Percentiles rank a stretch among this genome's conserved stretches.
Conservation (phyloP, 23 tunicate species). For the Ascidia mentula region DNA sequence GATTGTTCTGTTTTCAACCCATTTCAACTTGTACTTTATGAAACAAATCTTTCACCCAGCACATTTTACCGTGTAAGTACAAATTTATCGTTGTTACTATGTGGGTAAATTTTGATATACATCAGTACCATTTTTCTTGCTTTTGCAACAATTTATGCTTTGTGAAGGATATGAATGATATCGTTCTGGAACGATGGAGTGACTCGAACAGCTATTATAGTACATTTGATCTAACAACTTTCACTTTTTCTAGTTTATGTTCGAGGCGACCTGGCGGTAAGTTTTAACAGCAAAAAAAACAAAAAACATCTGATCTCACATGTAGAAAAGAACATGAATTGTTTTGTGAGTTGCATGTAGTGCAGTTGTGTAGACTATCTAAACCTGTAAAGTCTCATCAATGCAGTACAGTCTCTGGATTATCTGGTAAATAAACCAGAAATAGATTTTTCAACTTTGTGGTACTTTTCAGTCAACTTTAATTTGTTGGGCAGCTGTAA, state of each 20-base stretch:
- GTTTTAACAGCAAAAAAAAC: too few relatives aligned
- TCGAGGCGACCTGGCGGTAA: conserved; percentile 81
- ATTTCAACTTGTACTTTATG: conserved; percentile 61
- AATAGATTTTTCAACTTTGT: too few relatives aligned
- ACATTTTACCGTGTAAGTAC: conserved; percentile 50
- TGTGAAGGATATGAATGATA: conserved; percentile 26
- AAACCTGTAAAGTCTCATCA: too few relatives aligned
- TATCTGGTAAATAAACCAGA: too few relatives aligned
- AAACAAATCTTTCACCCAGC: conserved; percentile 56
- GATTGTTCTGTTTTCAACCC: conserved; percentile 67
- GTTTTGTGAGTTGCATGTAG: too few relatives aligned
- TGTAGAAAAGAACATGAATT: too few relatives aligned
- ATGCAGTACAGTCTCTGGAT: too few relatives aligned
- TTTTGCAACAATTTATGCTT: background rate
- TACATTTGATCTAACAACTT: conserved; percentile 56
- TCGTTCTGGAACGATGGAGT: conserved; percentile 68
- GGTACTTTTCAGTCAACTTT: too few relatives aligned
- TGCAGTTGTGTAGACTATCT: too few relatives aligned
- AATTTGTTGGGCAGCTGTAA: too few relatives aligned
- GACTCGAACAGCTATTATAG: conserved; percentile 75
- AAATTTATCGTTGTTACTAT: background rate
- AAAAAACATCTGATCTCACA: too few relatives aligned
- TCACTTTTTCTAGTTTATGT: conserved; percentile 65
- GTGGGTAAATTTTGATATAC: too few relatives aligned
- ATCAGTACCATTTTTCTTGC: background rate